Percentiles rank a stretch among this genome's conserved stretches.
Conservation (phyloP, 2,888 invertebrate genomes). For the Charanyca ferruginea region DNA sequence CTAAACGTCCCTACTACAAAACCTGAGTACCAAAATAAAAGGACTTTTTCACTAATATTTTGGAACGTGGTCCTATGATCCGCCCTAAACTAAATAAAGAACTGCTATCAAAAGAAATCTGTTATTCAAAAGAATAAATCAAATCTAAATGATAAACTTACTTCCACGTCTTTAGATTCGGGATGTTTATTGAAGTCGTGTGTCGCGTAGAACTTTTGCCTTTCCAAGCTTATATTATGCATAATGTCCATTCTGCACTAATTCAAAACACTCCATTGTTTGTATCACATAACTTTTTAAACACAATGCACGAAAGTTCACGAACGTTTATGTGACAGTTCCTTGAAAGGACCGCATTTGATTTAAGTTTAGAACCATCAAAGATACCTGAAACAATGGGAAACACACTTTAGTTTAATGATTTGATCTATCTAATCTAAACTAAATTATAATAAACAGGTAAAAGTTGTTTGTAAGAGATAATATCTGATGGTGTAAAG, state of each 20-base stretch:
- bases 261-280: slow-evolving; percentile 44
- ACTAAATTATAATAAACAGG: too few species aligned
- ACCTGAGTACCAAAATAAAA: neutral
- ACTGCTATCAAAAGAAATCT: neutral
- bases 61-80: neutral
- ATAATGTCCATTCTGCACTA: slow-evolving; percentile 75
- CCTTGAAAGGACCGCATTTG: slow-evolving; percentile 32
- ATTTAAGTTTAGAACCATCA: neutral
- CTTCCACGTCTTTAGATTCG: slow-evolving; percentile 78
- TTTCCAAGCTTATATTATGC: slow-evolving; percentile 77
- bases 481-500: too few species aligned
- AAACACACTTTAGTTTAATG: neutral
- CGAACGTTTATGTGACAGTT: slow-evolving; percentile 15
- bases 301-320: neutral
- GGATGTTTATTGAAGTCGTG: slow-evolving; percentile 76
- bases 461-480: too few species aligned
- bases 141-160: slow-evolving; percentile 60
- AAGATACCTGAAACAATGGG: slow-evolving; percentile 38
- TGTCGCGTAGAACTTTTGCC: slow-evolving; percentile 78
- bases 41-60: neutral
- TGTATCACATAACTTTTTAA: neutral
- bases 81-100: neutral
- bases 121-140: neutral
- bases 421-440: neutral
- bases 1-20: too few species aligned